These are phyloP conservation scores for Drosophila nikananu DNA, from an alignment of 1,140 invertebrate genomes.

Conservation along the genomic window DNA sequence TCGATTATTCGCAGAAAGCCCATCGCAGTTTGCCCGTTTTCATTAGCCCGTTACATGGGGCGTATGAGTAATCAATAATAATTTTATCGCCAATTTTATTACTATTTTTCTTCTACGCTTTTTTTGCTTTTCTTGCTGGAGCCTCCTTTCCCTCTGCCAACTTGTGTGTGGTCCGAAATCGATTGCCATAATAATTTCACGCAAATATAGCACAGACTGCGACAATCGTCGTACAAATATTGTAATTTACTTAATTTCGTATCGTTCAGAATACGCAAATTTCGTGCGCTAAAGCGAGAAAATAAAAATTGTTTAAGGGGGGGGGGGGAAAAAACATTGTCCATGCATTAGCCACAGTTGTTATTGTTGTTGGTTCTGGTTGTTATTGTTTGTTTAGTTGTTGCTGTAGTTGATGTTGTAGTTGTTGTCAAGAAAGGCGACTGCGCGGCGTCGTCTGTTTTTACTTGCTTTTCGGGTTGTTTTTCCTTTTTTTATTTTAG, in stretches of 20 bases:
- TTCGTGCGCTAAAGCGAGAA: slow-evolving; percentile 50
- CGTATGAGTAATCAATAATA: slow-evolving; percentile 83
- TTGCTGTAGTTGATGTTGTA: slow-evolving; percentile 14
- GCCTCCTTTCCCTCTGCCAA: slow-evolving; percentile 17
- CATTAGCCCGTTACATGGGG: slow-evolving; percentile 60
- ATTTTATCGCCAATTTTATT: slow-evolving; percentile 66
- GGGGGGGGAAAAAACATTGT: slow-evolving; percentile 62
- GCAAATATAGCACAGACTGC: slow-evolving; percentile 68
- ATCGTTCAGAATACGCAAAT: slow-evolving; percentile 76
- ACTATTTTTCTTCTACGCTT: slow-evolving; percentile 18
- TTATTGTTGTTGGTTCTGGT: slow-evolving; percentile 16
- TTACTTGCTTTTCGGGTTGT: slow-evolving; percentile 43
- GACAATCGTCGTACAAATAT: slow-evolving; percentile 70
- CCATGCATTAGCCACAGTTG: slow-evolving; percentile 67
- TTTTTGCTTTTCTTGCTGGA: slow-evolving; percentile 6
- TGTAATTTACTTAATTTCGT: slow-evolving; percentile 82
- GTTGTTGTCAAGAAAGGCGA: slow-evolving; percentile 66
- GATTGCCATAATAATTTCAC: slow-evolving; percentile 81
- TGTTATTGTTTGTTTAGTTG: slow-evolving; percentile 36
- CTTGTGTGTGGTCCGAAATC: slow-evolving; percentile 62
- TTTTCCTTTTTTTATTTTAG: slow-evolving; percentile 27
- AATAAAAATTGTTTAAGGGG: slow-evolving; percentile 33
- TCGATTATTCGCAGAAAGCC: slow-evolving; percentile 66
- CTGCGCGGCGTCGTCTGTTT: slow-evolving; percentile 77
- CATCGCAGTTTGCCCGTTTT: slow-evolving; percentile 53